phyloP scores from a whole-genome alignment of 53 echinoderm and acorn worm genomes.

The Henricia sp. region DNA sequence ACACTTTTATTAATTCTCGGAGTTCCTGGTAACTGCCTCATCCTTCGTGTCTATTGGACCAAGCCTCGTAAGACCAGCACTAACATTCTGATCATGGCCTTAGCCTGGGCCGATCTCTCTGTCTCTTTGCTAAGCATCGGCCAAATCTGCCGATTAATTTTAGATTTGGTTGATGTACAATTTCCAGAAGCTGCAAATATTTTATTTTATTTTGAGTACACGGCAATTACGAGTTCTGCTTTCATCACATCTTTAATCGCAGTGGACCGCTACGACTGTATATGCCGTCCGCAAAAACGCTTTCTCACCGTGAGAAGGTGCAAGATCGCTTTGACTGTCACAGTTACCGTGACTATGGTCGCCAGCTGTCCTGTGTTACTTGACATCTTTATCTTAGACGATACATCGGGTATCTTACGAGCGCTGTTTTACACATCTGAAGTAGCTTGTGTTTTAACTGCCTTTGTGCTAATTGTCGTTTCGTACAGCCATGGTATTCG shows the following conservation, averaged over 20 bases:
- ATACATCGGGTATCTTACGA: neutral
- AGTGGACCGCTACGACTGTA: conserved; percentile 36
- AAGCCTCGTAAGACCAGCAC: conserved; percentile 27
- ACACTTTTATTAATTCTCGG: neutral
- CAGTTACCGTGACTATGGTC: neutral
- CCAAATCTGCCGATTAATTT: neutral
- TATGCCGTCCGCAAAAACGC: conserved; percentile 19
- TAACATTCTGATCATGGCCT: conserved; percentile 26
- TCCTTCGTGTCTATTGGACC: conserved; percentile 16
- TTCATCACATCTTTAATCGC: conserved; percentile 13
- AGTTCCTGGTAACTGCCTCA: conserved; percentile 35
- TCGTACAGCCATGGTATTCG: neutral
- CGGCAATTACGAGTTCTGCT: neutral
- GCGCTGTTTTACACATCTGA: neutral
- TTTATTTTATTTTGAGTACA: neutral
- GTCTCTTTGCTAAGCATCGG: neutral
- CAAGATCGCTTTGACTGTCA: neutral
- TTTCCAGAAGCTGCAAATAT: neutral
- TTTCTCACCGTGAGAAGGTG: conserved; percentile 6
- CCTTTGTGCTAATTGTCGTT: neutral
- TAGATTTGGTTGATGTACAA: neutral
- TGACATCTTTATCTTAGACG: neutral
- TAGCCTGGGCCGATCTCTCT: conserved; percentile 27
- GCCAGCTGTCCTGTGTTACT: neutral
- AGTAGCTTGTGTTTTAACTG: neutral